Evolutionary conservation across 53 echinoderm and acorn worm species (phyloP), one percentile per base, ranked within the genome.

Genomic region (Paelopatides confundens): DNA sequence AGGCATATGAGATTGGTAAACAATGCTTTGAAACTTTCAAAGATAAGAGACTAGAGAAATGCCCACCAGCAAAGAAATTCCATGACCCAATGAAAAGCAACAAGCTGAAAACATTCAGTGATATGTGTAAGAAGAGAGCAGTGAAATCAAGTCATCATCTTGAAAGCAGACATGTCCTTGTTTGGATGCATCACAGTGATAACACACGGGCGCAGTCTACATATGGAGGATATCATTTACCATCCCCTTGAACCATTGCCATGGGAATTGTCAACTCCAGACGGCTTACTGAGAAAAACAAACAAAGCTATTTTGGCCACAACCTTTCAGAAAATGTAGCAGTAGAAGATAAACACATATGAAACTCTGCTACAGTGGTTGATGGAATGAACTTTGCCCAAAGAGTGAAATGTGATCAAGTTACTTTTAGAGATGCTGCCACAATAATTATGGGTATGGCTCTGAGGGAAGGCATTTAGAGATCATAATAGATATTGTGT

Each of bases 161-260:
- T 89, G 2, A 89, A 84, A 62, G 89, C 89, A 51, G 89, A 89
- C 62, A 48, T 28, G 9, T 68, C 68, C 9, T 71, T 89, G n/a
- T 89, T 89, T 71, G 89, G 89, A 18, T 50, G 31, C 68, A 88
- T 88, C 81, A 24, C 82, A 18, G 37, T 88, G 4, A 30, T 89
- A 65, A 82, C 81, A 38, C 18, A 67, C 11, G 11, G 3, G 8
- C 26, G 21, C 14, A 86, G 14, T 39, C 30, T 33, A 39, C n/a
- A n/a, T n/a, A n/a, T n/a, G n/a, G n/a, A n/a, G n/a, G n/a, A n/a
- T n/a, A n/a, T n/a, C n/a, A n/a, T 86, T 14, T 29, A 35, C 14
- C 86, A 86, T 30, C 86, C 86, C 4, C 86, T 85, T 8, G 86
- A 47, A 85, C 86, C 86, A 17, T 17, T 85, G 26, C 86, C 86